Conservation (phyloP, 92 coral and sea anemone species). For the Zoanthus sociatus region DNA sequence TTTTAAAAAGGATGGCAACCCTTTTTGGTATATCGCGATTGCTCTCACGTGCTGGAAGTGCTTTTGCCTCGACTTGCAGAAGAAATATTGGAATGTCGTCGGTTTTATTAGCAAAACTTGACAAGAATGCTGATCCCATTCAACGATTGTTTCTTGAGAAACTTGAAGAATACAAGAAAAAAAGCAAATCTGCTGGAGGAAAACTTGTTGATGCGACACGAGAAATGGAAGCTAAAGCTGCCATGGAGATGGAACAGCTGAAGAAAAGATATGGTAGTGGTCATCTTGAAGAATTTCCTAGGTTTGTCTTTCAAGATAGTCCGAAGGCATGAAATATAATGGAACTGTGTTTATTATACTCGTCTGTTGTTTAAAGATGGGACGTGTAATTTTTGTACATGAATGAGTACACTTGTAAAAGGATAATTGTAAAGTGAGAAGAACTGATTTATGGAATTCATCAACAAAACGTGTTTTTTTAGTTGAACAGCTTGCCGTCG, state of each 20-base stretch:
- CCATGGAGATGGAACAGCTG: slow-evolving; percentile 82
- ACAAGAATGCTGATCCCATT: slow-evolving; percentile 91
- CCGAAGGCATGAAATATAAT: slow-evolving; percentile 15
- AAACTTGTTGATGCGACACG: slow-evolving; percentile 87
- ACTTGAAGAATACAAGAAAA: slow-evolving; percentile 88
- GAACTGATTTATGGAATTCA: neutral
- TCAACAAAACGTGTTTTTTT: no score
- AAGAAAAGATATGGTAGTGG: slow-evolving; percentile 92
- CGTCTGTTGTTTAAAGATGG: slow-evolving; percentile 7
- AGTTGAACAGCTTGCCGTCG: no score
- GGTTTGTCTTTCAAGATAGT: slow-evolving; percentile 77
- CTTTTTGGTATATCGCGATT: slow-evolving; percentile 64
- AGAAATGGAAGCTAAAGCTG: slow-evolving; percentile 85
- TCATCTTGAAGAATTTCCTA: slow-evolving; percentile 94
- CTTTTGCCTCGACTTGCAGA: slow-evolving; percentile 40
- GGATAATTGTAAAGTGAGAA: neutral
- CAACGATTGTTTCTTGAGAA: slow-evolving; percentile 93
- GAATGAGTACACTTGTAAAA: neutral
- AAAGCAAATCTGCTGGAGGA: slow-evolving; percentile 77
- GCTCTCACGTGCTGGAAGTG: slow-evolving; percentile 51
- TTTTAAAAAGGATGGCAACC: slow-evolving; percentile 67
- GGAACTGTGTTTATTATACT: slow-evolving; percentile 2
- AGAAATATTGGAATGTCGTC: slow-evolving; percentile 76
- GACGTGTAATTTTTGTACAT: neutral
- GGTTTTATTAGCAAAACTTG: slow-evolving; percentile 73